phyloP scores from a whole-genome alignment of 53 echinoderm and acorn worm species.

The Mesocentrotus franciscanus region DNA sequence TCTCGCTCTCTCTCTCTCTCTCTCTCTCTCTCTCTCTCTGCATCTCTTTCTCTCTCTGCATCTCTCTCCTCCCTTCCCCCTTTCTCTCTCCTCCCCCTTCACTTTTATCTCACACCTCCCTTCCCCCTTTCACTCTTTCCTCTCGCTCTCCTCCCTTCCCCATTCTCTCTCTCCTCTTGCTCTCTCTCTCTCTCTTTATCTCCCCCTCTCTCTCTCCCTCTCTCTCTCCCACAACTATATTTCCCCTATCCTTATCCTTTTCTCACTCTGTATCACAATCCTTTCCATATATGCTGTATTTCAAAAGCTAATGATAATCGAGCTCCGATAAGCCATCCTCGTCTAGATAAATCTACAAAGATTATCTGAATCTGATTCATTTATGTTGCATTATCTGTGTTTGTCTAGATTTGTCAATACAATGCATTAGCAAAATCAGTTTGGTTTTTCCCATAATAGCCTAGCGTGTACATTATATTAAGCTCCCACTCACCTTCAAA shows the following conservation, averaged over 20 bases:
- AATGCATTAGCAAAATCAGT: too few species aligned
- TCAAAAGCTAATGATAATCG: too few species aligned
- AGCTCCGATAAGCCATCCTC: too few species aligned
- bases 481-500: too few species aligned
- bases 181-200: not conserved
- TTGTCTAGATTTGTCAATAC: too few species aligned
- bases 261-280: not conserved
- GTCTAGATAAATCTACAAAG: too few species aligned
- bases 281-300: not conserved
- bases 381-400: too few species aligned
- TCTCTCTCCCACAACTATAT: not conserved
- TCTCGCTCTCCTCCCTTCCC: not conserved
- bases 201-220: not conserved
- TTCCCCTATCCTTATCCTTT: not conserved
- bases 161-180: not conserved
- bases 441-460: too few species aligned
- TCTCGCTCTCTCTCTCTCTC: not conserved
- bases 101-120: too few species aligned
- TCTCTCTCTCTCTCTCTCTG: not conserved
- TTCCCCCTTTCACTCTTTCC: not conserved
- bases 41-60: not conserved
- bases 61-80: not conserved
- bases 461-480: too few species aligned
- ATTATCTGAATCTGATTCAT: too few species aligned
- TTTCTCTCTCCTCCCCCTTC: too few species aligned